Evolutionary conservation across 2,797 vertebrate genomes (phyloP).

Genomic region (Gallinago nigripennis): DNA sequence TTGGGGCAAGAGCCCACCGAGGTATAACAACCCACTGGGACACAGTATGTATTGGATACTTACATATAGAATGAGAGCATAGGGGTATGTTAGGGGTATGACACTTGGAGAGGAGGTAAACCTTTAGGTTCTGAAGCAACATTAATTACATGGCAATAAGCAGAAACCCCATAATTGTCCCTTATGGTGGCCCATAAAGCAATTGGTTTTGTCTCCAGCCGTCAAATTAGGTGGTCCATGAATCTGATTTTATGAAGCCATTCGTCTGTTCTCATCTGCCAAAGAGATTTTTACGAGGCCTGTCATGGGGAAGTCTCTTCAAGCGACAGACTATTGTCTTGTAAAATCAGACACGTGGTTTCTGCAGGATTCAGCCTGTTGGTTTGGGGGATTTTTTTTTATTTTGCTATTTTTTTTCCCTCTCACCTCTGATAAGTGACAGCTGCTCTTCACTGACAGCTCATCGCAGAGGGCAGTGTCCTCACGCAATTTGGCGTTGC

Average conservation of each 20-base stretch:
- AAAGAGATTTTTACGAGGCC: neutral
- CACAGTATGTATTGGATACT: rapidly evolving
- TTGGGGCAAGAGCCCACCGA: neutral
- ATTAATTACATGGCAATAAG: neutral
- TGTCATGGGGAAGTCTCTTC: neutral
- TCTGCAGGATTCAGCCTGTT: neutral
- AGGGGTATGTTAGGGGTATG: neutral
- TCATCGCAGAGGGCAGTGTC: neutral
- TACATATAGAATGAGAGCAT: neutral
- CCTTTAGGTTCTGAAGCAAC: neutral
- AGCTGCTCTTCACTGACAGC: neutral
- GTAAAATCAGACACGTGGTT: neutral
- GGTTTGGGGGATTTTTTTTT: rapidly evolving
- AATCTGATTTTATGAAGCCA: neutral
- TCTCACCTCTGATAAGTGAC: neutral
- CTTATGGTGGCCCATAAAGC: neutral
- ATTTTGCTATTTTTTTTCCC: neutral
- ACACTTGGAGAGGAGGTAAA: neutral
- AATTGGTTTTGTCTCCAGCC: neutral
- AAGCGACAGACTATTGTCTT: neutral
- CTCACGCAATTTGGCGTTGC: no score
- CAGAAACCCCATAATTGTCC: neutral
- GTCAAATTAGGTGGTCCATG: neutral
- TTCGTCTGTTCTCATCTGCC: neutral
- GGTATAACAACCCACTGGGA: neutral